Percentiles rank a stretch among this genome's conserved stretches.
Evolutionary conservation across 2,113 vertebrate species (phyloP).

Genomic region (Potamarius usumacintae): DNA sequence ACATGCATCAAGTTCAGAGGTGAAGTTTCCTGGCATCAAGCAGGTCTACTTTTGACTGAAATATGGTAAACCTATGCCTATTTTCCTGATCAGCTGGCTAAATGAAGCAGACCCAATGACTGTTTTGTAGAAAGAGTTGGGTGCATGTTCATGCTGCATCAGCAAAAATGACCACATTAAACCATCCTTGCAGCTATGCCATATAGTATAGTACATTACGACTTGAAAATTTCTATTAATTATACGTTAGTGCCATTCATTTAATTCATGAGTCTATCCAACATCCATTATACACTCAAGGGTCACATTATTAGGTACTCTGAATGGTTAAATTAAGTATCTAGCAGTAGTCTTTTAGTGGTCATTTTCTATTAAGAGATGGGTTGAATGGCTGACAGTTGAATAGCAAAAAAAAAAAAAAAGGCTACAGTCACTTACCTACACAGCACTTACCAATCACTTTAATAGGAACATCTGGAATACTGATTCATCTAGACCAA

Average conservation of each 20-base stretch:
- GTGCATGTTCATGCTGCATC: background rate
- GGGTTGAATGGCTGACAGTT: background rate
- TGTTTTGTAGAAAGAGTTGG: background rate
- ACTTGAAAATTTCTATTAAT: background rate
- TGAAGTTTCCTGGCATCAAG: constrained; percentile 12
- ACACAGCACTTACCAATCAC: background rate
- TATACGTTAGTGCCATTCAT: background rate
- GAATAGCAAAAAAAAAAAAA: background rate
- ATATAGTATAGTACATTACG: background rate
- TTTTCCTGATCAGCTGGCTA: constrained; percentile 6
- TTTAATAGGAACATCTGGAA: background rate
- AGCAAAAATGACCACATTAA: background rate
- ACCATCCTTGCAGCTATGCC: background rate
- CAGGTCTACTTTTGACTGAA: background rate
- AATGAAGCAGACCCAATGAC: background rate
- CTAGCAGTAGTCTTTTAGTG: background rate
- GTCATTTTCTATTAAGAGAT: background rate
- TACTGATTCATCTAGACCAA: no score
- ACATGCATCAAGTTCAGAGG: background rate
- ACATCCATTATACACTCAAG: background rate
- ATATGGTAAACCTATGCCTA: background rate
- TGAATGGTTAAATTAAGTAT: background rate
- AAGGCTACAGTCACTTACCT: background rate
- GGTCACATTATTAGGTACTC: background rate
- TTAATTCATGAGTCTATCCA: background rate